A percentile compares a stretch with the other conserved stretches of the same genome.
Conservation (phyloP, 2,888 invertebrate genomes). For the Latheticus oryzae region DNA sequence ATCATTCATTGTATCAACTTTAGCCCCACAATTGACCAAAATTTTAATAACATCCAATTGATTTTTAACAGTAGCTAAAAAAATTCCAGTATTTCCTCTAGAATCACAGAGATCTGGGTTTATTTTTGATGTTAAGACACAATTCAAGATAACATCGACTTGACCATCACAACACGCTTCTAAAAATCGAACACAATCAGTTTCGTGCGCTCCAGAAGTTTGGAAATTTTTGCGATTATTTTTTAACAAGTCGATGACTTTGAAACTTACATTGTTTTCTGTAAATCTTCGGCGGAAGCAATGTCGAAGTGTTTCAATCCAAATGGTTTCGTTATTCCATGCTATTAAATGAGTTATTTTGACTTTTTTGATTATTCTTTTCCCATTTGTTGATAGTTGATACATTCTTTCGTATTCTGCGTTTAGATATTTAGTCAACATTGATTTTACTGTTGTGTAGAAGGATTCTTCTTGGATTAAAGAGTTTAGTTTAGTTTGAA, state of each 20-base stretch:
- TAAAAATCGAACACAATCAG: slow-evolving; percentile 56
- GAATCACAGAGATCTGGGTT: slow-evolving; percentile 68
- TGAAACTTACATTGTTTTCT: slow-evolving; percentile 58
- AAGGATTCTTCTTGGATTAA: slow-evolving; percentile 42
- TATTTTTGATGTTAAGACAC: slow-evolving; percentile 63
- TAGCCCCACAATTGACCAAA: slow-evolving; percentile 68
- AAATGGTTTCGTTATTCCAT: slow-evolving; percentile 69
- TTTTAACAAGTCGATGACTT: slow-evolving; percentile 53
- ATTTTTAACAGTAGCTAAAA: slow-evolving; percentile 68
- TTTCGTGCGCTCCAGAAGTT: slow-evolving; percentile 56
- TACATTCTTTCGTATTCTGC: too few species aligned
- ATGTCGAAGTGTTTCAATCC: slow-evolving; percentile 68
- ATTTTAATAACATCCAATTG: slow-evolving; percentile 64
- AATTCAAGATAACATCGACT: slow-evolving; percentile 56
- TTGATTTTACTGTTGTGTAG: slow-evolving; percentile 44
- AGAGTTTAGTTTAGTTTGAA: background rate
- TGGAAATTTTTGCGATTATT: slow-evolving; percentile 55
- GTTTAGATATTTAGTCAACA: too few species aligned
- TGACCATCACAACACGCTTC: slow-evolving; percentile 53
- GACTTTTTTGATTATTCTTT: slow-evolving; percentile 46
- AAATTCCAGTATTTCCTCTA: slow-evolving; percentile 68
- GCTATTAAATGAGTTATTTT: slow-evolving; percentile 58
- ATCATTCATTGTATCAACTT: slow-evolving; percentile 68
- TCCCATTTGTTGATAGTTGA: too few species aligned
- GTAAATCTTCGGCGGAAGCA: slow-evolving; percentile 65